Evolutionary conservation across 2,113 vertebrate species (phyloP).

Genomic region (Carollia perspicillata): DNA sequence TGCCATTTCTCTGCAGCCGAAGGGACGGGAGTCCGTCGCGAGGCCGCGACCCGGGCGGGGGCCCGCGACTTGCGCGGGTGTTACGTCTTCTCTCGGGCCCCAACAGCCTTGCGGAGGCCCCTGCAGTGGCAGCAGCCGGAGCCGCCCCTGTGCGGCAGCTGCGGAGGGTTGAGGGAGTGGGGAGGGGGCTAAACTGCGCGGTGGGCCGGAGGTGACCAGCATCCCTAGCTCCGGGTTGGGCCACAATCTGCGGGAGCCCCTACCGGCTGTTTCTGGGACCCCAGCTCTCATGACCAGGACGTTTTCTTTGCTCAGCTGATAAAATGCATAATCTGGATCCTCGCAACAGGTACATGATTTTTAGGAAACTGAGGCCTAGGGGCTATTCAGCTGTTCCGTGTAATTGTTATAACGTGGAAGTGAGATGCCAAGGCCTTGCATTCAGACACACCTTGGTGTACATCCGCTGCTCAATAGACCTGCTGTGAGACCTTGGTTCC

Average conservation of each 20-base stretch:
- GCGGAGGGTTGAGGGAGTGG: not conserved
- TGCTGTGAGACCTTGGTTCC: conserved; percentile 35
- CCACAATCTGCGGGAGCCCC: not conserved
- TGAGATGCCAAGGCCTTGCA: not conserved
- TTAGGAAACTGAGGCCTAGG: not conserved
- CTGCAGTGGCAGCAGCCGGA: not conserved
- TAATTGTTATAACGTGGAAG: not conserved
- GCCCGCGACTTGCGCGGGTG: not conserved
- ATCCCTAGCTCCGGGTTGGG: not conserved
- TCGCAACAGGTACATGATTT: not conserved
- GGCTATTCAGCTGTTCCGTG: not conserved
- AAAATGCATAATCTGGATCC: not conserved
- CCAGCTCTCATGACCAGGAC: not conserved
- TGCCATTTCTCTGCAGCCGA: not conserved
- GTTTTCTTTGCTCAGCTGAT: not conserved
- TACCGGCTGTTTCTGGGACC: not conserved
- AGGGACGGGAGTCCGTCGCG: not conserved
- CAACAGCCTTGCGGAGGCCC: not conserved
- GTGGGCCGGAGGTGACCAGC: not conserved
- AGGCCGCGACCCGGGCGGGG: not conserved
- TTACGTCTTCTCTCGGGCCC: not conserved
- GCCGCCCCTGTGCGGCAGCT: not conserved
- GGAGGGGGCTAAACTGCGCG: not conserved
- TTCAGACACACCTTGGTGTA: not conserved
- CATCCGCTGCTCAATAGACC: not conserved